These are phyloP conservation scores for Dioctria linearis DNA, from an alignment of 2,888 invertebrate genomes.

Conservation along the genomic window DNA sequence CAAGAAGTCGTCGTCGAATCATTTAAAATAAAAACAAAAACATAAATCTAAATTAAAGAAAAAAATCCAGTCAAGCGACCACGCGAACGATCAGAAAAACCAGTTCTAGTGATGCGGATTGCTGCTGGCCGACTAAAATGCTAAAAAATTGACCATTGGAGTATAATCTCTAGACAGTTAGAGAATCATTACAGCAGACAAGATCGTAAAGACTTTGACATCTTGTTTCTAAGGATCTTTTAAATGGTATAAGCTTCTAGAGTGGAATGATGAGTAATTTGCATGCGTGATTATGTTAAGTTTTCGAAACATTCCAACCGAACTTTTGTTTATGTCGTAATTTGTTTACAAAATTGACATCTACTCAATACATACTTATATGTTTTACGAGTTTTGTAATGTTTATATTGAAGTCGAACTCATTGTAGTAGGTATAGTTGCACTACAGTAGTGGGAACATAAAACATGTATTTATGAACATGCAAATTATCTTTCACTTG, in stretches of 20 bases:
- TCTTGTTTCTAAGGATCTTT: slow-evolving; percentile 50
- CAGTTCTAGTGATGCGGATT: neutral
- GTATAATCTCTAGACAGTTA: slow-evolving; percentile 53
- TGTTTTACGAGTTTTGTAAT: no score
- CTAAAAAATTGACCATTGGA: slow-evolving; percentile 49
- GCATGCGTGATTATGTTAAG: neutral
- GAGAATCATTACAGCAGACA: slow-evolving; percentile 53
- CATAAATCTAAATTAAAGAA: neutral
- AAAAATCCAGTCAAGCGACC: slow-evolving; percentile 27
- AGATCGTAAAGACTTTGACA: slow-evolving; percentile 57
- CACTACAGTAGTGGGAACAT: no score
- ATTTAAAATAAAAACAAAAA: slow-evolving; percentile 9
- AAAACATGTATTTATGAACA: no score
- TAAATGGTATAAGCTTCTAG: slow-evolving; percentile 28
- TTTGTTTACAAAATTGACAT: no score
- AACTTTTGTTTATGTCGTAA: neutral
- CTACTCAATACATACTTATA: no score
- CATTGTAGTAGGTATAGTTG: no score
- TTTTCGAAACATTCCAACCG: neutral
- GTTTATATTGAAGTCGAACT: no score
- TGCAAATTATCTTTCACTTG: no score
- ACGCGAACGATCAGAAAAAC: slow-evolving; percentile 22
- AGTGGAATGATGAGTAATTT: slow-evolving; percentile 18
- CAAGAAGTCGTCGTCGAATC: slow-evolving; percentile 18
- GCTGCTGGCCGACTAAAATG: slow-evolving; percentile 34